A percentile compares a stretch with the other conserved stretches of the same genome.
phyloP scores from a whole-genome alignment of 2,797 vertebrate genomes.

The Chelidonichthys spinosus region DNA sequence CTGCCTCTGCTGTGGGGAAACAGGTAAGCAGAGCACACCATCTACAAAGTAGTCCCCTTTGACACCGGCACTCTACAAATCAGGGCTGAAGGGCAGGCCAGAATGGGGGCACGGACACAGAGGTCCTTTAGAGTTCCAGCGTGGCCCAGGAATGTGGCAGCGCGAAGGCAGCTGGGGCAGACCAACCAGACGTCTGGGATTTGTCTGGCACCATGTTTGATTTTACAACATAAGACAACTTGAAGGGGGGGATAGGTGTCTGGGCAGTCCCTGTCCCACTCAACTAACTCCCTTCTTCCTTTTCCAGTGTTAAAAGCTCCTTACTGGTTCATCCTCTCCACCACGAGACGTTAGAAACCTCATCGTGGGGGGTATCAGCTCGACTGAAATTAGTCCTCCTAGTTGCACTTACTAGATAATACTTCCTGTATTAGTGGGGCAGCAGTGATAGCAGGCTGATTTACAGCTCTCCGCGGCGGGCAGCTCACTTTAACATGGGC shows the following conservation, averaged over 20 bases:
- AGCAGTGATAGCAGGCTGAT: conserved; percentile 82
- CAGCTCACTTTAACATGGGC: conserved; percentile 83
- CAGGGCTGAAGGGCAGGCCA: conserved; percentile 77
- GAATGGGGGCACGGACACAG: conserved; percentile 75
- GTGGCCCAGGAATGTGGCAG: conserved; percentile 75
- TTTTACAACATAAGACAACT: conserved; percentile 64
- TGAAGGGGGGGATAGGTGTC: conserved; percentile 36
- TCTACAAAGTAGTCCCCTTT: conserved; percentile 87
- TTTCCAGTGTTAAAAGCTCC: conserved; percentile 46
- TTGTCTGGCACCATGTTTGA: conserved; percentile 72
- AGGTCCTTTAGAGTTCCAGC: conserved; percentile 75
- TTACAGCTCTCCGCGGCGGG: conserved; percentile 86
- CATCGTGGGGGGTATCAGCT: conserved; percentile 66
- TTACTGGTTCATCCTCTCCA: conserved; percentile 47
- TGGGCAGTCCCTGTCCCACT: conserved; percentile 43
- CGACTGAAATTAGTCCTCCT: conserved; percentile 77
- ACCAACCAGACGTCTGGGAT: conserved; percentile 78
- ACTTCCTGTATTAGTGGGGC: conserved; percentile 84
- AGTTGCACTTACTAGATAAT: conserved; percentile 86
- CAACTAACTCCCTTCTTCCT: conserved; percentile 37
- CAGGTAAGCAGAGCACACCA: conserved; percentile 83
- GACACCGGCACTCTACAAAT: conserved; percentile 87
- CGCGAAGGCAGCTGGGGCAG: conserved; percentile 62
- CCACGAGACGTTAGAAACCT: conserved; percentile 12
- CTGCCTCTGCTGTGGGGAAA: conserved; percentile 77